Evolutionary conservation across 2,797 vertebrate species (phyloP).

Genomic region (Sebastes baramenuke): DNA sequence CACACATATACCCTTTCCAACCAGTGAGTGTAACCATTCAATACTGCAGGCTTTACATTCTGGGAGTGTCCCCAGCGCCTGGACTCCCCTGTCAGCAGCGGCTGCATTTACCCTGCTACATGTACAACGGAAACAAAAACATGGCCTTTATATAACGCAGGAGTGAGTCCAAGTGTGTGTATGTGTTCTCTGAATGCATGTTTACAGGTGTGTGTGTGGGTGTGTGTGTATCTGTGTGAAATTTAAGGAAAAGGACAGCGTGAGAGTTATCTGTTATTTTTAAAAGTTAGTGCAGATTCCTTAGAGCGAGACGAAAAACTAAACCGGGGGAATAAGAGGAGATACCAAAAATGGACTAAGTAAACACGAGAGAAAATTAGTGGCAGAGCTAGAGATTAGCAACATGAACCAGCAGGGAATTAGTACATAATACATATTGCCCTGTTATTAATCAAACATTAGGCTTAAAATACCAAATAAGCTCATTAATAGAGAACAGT

Average conservation of each 20-base stretch:
- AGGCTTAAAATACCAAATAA: constrained; percentile 41
- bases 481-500: background rate
- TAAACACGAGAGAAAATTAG: constrained; percentile 40
- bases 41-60: constrained; percentile 66
- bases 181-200: constrained; percentile 4
- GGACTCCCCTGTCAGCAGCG: constrained; percentile 56
- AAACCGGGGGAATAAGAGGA: constrained; percentile 21
- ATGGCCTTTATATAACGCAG: constrained; percentile 66
- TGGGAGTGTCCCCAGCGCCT: constrained; percentile 51
- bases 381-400: constrained; percentile 17
- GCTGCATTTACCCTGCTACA: constrained; percentile 63
- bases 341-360: constrained; percentile 62
- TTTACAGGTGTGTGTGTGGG: constrained; percentile 9
- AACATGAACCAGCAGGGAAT: constrained; percentile 30
- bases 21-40: constrained; percentile 31
- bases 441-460: constrained; percentile 28
- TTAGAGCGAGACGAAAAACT: constrained; percentile 26
- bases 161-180: constrained; percentile 39
- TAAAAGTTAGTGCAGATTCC: constrained; percentile 29
- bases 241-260: constrained; percentile 13
- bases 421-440: constrained; percentile 18
- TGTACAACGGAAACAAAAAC: constrained; percentile 78
- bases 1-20: constrained; percentile 19
- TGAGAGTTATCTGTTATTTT: constrained; percentile 44
- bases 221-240: constrained; percentile 22